Evolutionary conservation across 2,888 invertebrate species (phyloP).

Genomic region (Melieria omissa): DNA sequence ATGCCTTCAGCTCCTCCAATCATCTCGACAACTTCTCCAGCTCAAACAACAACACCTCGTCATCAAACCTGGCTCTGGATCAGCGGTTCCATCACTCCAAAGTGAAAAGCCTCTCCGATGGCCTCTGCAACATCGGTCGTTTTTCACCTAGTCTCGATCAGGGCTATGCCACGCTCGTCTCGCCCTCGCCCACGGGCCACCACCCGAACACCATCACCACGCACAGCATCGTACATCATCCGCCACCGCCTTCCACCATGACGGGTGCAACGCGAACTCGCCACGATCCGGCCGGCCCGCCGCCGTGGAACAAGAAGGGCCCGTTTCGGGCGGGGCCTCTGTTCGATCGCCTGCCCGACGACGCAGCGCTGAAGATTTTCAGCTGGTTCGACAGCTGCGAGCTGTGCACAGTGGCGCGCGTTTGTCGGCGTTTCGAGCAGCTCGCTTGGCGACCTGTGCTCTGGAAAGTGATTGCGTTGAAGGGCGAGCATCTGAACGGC

Average conservation of each 20-base stretch:
- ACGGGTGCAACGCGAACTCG: slow-evolving; percentile 44
- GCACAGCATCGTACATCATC: slow-evolving; percentile 49
- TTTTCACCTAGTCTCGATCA: slow-evolving; percentile 80
- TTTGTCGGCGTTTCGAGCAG: slow-evolving; percentile 80
- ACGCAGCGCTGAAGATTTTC: slow-evolving; percentile 76
- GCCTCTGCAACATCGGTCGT: slow-evolving; percentile 66
- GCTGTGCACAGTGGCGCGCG: slow-evolving; percentile 78
- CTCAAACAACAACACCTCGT: slow-evolving; percentile 47
- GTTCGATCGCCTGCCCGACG: slow-evolving; percentile 76
- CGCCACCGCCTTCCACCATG: slow-evolving; percentile 46
- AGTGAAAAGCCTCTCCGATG: slow-evolving; percentile 65
- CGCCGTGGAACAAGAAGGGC: slow-evolving; percentile 66
- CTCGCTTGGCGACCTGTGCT: slow-evolving; percentile 82
- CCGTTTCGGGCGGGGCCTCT: slow-evolving; percentile 65
- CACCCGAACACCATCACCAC: slow-evolving; percentile 53
- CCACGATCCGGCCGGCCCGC: slow-evolving; percentile 51
- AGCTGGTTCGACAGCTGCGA: slow-evolving; percentile 78
- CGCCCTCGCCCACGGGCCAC: slow-evolving; percentile 69
- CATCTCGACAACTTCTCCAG: slow-evolving; percentile 51
- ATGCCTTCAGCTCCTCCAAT: slow-evolving; percentile 56
- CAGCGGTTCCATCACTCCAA: slow-evolving; percentile 62
- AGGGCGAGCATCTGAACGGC: slow-evolving; percentile 71
- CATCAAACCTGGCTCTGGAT: slow-evolving; percentile 55
- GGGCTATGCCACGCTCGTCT: slow-evolving; percentile 83
- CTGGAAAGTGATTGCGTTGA: slow-evolving; percentile 77